A percentile compares a stretch with the other conserved stretches of the same genome.
phyloP scores from a whole-genome alignment of 1,140 invertebrate species.

The Camponotus pennsylvanicus region DNA sequence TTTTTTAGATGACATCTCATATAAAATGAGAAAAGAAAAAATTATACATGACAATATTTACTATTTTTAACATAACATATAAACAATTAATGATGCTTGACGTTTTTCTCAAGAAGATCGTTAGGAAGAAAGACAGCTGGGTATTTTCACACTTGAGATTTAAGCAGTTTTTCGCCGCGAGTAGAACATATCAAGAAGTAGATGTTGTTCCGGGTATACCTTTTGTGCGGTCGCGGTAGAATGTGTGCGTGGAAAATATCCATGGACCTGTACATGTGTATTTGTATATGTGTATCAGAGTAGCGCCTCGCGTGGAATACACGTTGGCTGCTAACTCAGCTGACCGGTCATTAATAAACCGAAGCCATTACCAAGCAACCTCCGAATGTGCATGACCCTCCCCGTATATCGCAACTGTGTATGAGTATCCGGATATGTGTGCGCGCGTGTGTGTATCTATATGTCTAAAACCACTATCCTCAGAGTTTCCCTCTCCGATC shows the following conservation, averaged over 20 bases:
- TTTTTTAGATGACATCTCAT: background rate
- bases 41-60: background rate
- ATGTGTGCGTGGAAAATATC: constrained; percentile 5
- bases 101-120: constrained; percentile 49
- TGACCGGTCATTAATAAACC: constrained; percentile 86
- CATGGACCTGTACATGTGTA: constrained; percentile 36
- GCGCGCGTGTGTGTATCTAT: constrained; percentile 54
- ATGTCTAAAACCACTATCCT: constrained; percentile 82
- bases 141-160: constrained; percentile 62
- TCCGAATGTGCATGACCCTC: constrained; percentile 78
- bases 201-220: constrained; percentile 33
- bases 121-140: constrained; percentile 45
- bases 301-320: constrained; percentile 80
- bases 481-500: constrained; percentile 81
- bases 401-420: constrained; percentile 57
- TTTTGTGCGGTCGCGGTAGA: constrained; percentile 20
- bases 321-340: constrained; percentile 80
- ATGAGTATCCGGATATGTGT: constrained; percentile 59
- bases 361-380: constrained; percentile 84
- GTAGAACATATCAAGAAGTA: constrained; percentile 52
- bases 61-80: background rate
- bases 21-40: background rate
- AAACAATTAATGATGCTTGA: constrained; percentile 39
- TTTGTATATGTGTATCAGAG: constrained; percentile 65
- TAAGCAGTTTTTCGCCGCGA: constrained; percentile 55